Evolutionary conservation across 2,888 invertebrate genomes (phyloP), one percentile per base, ranked within the genome.

Genomic region (Acleris holmiana): DNA sequence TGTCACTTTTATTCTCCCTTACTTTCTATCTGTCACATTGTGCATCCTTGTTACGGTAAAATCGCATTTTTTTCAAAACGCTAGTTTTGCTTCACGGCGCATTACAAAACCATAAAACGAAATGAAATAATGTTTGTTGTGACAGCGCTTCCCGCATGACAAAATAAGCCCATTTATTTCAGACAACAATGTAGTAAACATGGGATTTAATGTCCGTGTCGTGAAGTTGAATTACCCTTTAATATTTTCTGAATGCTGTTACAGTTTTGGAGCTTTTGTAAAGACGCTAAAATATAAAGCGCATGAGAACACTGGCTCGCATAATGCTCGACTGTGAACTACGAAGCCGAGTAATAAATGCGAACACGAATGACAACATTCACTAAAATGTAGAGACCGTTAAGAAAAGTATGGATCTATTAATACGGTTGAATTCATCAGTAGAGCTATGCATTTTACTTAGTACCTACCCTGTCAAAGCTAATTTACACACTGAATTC

Each of bases 41-140:
- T 83, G 78, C 73, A 81, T 80, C 81, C 81, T 79, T 78, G 84
- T 84, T 77, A 80, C 81, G 78, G 78, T 76, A 77, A 80, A 85
- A 84, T 79, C 76, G 79, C 71, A 65, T 65, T 82, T 83, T 84
- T 86, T 80, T 83, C 81, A 80, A 87, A 90, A 85, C 76, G 85
- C 78, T 75, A 77, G 76, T 68, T 71, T 82, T 77, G 76, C 86
- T 87, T 91, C 89, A 91, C 84, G 91, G 84, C 72, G 76, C 80
- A 79, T 91, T 91, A 91, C 82, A 75, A 79, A 82, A 84, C 84
- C 89, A 84, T 90, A 89, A 90, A 90, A 83, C 85, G 82, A 85
- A 89, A 87, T 87, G 82, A 88, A 86, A 86, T 88, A 89, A 89
- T 86, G 88, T 88, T 86, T 91, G 89, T 91, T 91, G 87, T 91